Percentiles rank a stretch among this genome's conserved stretches.
Conservation (phyloP, 2,797 vertebrate genomes). For the Platyrinchus mystaceus region DNA sequence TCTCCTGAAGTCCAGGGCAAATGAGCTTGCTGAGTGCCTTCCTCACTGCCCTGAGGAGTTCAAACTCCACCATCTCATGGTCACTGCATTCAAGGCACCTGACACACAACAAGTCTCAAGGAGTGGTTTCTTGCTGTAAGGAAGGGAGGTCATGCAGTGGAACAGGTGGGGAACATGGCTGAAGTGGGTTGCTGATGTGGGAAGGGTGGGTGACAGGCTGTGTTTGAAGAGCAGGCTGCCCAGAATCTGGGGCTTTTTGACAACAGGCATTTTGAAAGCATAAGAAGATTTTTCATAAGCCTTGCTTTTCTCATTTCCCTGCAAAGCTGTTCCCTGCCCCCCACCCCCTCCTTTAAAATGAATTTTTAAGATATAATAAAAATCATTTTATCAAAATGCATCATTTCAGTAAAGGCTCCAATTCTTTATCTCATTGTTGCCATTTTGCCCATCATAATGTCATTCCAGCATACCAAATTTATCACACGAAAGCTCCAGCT, state of each 20-base stretch:
- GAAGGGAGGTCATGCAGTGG: neutral
- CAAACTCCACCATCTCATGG: neutral
- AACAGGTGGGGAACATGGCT: fast-evolving
- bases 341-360: neutral
- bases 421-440: neutral
- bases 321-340: neutral
- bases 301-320: neutral
- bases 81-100: too few relatives aligned
- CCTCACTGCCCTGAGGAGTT: neutral
- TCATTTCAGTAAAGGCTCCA: neutral
- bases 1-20: neutral
- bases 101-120: neutral
- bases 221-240: neutral
- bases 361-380: neutral
- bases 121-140: neutral
- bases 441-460: neutral
- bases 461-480: neutral
- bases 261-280: neutral
- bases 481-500: neutral
- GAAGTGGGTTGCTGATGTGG: neutral
- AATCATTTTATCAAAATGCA: neutral
- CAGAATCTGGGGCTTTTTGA: neutral
- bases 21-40: neutral
- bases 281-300: neutral
- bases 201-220: neutral